Evolutionary conservation across 2,113 vertebrate species (phyloP).

Genomic region (Ophthalmolycus amberensis): DNA sequence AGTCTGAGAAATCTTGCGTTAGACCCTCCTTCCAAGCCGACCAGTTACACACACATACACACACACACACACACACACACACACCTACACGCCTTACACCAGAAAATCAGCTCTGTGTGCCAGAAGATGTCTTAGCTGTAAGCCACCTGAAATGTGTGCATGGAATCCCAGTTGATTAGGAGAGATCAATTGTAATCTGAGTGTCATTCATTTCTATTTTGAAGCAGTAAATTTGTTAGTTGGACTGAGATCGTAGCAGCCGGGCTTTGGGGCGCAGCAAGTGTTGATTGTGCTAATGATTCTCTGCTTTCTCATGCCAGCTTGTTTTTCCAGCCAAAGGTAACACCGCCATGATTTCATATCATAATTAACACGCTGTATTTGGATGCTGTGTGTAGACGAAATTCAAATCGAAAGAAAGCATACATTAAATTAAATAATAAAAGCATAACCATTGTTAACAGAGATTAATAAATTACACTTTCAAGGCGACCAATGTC

Average conservation of each 20-base stretch:
- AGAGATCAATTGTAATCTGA: conserved; percentile 56
- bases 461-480: not conserved
- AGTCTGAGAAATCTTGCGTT: conserved; percentile 71
- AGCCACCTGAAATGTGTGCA: conserved; percentile 59
- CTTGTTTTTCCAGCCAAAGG: conserved; percentile 45
- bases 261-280: conserved; percentile 31
- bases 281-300: conserved; percentile 54
- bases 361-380: conserved; percentile 25
- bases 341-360: conserved; percentile 23
- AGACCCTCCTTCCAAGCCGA: conserved; percentile 58
- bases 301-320: conserved; percentile 48
- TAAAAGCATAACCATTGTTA: not conserved
- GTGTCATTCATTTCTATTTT: conserved; percentile 27
- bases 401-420: not conserved
- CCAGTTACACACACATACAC: conserved; percentile 35
- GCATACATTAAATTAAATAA: not conserved
- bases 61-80: not conserved
- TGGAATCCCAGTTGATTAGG: conserved; percentile 58
- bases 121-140: conserved; percentile 62
- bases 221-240: conserved; percentile 29
- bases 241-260: conserved; percentile 28
- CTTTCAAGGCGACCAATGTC: not conserved
- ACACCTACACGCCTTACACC: conserved; percentile 16
- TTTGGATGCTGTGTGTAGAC: conserved; percentile 22
- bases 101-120: conserved; percentile 33